Evolutionary conservation across 2,113 vertebrate genomes (phyloP).

Genomic region (Alexandromys fortis): DNA sequence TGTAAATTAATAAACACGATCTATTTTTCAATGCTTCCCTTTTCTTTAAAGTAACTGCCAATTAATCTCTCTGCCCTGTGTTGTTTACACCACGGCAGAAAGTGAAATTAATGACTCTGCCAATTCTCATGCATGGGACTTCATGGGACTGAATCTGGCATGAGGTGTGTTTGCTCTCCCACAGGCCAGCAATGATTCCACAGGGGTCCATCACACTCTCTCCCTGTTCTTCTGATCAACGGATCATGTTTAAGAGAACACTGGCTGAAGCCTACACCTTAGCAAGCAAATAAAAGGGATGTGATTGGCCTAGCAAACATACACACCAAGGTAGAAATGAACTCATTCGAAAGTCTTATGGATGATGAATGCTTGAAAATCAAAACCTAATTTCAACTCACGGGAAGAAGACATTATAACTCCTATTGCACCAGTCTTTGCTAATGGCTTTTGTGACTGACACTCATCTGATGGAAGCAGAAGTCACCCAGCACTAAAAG

Average conservation of each 20-base stretch:
- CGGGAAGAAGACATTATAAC: not conserved
- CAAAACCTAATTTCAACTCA: not conserved
- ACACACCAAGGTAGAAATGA: not conserved
- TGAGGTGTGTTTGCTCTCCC: not conserved
- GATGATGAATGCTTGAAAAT: not conserved
- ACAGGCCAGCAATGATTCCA: not conserved
- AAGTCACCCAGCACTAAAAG: not conserved
- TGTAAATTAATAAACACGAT: constrained; percentile 40
- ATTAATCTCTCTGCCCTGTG: constrained; percentile 34
- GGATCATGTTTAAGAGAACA: not conserved
- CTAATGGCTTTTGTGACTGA: not conserved
- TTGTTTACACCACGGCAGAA: constrained; percentile 19
- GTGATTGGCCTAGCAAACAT: not conserved
- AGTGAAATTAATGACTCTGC: not conserved
- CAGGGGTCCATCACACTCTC: not conserved
- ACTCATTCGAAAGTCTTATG: not conserved
- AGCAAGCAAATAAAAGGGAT: not conserved
- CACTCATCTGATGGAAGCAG: not conserved
- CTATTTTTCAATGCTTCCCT: not conserved
- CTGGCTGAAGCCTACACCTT: not conserved
- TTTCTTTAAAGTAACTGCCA: not conserved
- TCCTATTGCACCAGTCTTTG: not conserved
- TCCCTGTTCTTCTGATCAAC: not conserved
- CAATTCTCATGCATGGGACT: not conserved
- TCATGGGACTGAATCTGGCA: not conserved